Conservation (phyloP, 2,797 vertebrate species). For the Pogoniulus pusillus region DNA sequence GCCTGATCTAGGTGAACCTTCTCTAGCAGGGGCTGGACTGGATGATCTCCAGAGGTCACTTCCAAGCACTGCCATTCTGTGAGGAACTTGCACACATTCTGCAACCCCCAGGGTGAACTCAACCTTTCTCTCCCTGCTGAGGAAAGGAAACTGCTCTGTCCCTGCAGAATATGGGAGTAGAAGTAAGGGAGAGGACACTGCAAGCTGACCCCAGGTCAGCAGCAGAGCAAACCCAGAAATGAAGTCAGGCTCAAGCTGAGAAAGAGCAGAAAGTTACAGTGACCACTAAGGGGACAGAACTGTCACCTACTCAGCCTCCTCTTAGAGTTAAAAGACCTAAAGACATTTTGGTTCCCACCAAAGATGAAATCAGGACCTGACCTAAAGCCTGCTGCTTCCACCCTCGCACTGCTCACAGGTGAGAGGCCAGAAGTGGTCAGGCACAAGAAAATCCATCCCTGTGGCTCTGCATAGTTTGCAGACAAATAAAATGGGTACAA, state of each 20-base stretch:
- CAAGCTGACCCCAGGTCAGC: background rate
- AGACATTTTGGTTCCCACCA: background rate
- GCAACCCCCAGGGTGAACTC: background rate
- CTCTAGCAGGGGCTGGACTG: too few relatives aligned
- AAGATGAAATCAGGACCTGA: background rate
- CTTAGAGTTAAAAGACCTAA: background rate
- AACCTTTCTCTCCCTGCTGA: background rate
- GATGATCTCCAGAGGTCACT: too few relatives aligned
- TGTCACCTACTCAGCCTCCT: background rate
- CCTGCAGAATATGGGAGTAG: background rate
- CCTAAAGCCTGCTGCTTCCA: background rate
- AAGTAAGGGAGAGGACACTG: background rate
- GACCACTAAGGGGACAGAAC: background rate
- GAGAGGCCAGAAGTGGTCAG: fast-evolving
- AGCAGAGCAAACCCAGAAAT: background rate
- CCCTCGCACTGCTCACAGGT: background rate
- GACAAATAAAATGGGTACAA: background rate
- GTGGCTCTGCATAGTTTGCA: background rate
- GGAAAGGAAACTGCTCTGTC: background rate
- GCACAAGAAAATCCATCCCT: background rate
- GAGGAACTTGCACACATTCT: too few relatives aligned
- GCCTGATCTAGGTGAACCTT: too few relatives aligned
- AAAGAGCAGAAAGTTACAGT: background rate
- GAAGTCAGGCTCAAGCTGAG: background rate
- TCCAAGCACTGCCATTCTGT: too few relatives aligned